Evolutionary conservation across 2,888 invertebrate species (phyloP), one percentile per base, ranked within the genome.

Genomic region (Spicauda simplicius): DNA sequence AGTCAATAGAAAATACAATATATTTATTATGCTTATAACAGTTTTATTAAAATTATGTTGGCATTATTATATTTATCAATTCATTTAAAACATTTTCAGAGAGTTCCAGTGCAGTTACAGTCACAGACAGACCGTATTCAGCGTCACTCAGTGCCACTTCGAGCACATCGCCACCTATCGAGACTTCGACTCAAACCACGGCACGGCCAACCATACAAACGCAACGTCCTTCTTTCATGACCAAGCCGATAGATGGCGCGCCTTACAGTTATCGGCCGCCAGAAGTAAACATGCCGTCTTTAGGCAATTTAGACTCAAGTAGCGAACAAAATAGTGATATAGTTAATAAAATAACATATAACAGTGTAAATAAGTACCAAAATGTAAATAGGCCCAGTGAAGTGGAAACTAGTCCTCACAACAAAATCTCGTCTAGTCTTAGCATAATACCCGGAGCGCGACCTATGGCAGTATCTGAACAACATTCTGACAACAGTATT

Each of bases 401-500:
- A 79, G 83, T 86, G 86, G 93, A 92, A 88, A 82, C 93, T 91
- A 93, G 93, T 93, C 93, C 91, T 80, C 75, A 92, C 80, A 93
- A 93, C 85, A 93, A 93, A 88, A 91, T 93, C 85, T 93, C 93
- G 81, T 93, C 93, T 93, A 93, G 93, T 93, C 93, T 89, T 92
- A 93, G 89, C 83, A 78, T 91, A 87, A 82, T 91, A 74, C 77
- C 86, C 71, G 92, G 91, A 75, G 91, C 93, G 77, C 84, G 93
- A 79, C 93, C 93, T 18, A 91, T 91, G 90, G 92, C 92, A 72
- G 90, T 92, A 68, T 85, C 91, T 68, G 90, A 93, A 72, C 91
- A 93, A 76, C 87, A 93, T 73, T 77, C 85, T 61, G 93, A 93
- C 71, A 93, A 93, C 77, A 93, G 91, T 77, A 89, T 93, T 73